A percentile compares a stretch with the other conserved stretches of the same genome.
phyloP scores from a whole-genome alignment of 2,888 invertebrate genomes.

The Opisthograptis luteolata region DNA sequence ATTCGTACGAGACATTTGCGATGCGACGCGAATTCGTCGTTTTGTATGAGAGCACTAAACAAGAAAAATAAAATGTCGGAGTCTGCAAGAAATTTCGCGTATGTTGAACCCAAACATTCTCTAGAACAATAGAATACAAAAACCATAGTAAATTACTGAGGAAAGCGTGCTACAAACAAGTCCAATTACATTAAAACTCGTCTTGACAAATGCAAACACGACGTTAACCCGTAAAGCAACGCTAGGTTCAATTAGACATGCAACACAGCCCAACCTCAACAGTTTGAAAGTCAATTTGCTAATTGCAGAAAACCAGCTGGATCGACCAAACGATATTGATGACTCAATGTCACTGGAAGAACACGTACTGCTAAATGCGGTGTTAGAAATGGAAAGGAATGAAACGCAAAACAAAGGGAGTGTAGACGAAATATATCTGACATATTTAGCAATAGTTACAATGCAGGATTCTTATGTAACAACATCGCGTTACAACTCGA shows the following conservation, averaged over 20 bases:
- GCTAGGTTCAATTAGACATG: conserved; percentile 32
- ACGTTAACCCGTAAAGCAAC: conserved; percentile 15
- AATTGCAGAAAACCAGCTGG: conserved; percentile 58
- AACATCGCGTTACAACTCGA: conserved; percentile 42
- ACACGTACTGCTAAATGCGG: conserved; percentile 57
- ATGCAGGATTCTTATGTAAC: conserved; percentile 47
- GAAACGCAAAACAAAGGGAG: conserved; percentile 54
- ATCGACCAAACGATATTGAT: conserved; percentile 47
- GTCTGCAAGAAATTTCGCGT: too few species aligned
- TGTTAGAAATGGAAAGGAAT: conserved; percentile 64
- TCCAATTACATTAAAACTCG: conserved; percentile 14
- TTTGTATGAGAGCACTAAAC: too few species aligned
- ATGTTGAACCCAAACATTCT: too few species aligned
- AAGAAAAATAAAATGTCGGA: too few species aligned
- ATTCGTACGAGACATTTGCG: too few species aligned
- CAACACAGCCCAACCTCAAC: conserved; percentile 20
- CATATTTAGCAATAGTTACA: conserved; percentile 62
- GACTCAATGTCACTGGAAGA: conserved; percentile 58
- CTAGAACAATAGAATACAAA: too few species aligned
- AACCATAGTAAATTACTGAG: too few species aligned
- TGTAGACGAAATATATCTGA: conserved; percentile 66
- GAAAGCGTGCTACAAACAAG: neutral
- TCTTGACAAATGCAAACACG: conserved; percentile 19
- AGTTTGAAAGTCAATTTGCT: conserved; percentile 34
- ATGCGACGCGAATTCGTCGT: too few species aligned